Evolutionary conservation across 2,797 vertebrate species (phyloP), one percentile per base, ranked within the genome.

Genomic region (Clarias pachynema): DNA sequence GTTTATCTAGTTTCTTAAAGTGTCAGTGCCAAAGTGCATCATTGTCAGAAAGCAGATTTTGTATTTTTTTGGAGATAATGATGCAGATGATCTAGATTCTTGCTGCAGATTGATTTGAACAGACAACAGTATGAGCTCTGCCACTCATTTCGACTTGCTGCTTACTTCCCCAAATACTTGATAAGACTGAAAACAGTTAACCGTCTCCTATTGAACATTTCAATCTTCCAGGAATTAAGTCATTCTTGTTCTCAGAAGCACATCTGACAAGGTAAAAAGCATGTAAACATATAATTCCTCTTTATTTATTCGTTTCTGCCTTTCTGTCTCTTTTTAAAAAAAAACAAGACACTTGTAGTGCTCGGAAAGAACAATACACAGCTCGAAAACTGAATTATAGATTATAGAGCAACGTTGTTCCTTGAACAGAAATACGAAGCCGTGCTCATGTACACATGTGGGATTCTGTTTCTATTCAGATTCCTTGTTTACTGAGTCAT

Each of bases 391-490:
- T 62, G 66, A 69, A 72, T 85, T 80, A 69, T 37, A 65, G 62
- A 84, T 77, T 77, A 68, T 34, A 26, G 7, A 59, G 77, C 18
- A 18, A 40, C 7, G 5, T 9, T 57, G 49, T 31, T 75, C 31
- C 63, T 34, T 53, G 44, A 75, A 75, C 49, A 57, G 15, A 49
- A 57, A 75, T 53, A 26, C n/a, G 16, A 44, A 65, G 65, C 65
- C 78, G n/a, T 40, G 24, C 31, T 26, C 4, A 1, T 37, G 75
- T n/a, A 60, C 31, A 24, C 75, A 37, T 44, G 34, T 65, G 34
- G 44, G 49, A 65, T 85, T 65, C 68, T 65, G 79, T 74, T 81
- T 81, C 26, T 62, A 74, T 56, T 81, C 40, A 37, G 7, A 60
- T 57, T 31, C 40, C 29, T 65, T 4, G 53, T 29, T 65, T 56